Evolutionary conservation across 2,888 invertebrate genomes (phyloP).

Genomic region (Cephalotes varians): DNA sequence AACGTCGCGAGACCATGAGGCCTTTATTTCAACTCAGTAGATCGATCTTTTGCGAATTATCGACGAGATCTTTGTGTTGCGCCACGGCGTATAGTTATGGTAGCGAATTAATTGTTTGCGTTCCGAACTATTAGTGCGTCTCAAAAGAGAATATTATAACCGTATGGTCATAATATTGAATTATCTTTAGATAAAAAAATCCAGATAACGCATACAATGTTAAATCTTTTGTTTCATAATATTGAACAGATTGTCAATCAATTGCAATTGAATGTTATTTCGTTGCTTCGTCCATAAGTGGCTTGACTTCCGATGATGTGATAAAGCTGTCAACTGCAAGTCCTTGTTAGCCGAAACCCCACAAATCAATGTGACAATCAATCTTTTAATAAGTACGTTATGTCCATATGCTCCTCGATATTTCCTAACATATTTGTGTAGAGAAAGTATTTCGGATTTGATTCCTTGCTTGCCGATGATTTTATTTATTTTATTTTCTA

Average conservation of each 20-base stretch:
- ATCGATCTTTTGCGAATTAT: slow-evolving; percentile 33
- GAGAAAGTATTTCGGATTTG: not conserved
- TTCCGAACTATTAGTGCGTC: not conserved
- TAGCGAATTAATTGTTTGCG: slow-evolving; percentile 22
- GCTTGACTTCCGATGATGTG: slow-evolving; percentile 5
- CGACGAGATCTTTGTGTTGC: slow-evolving; percentile 27
- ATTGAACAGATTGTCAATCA: slow-evolving; percentile 5
- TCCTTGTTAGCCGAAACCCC: slow-evolving; percentile 31
- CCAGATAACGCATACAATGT: slow-evolving; percentile 8
- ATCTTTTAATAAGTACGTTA: slow-evolving; percentile 9
- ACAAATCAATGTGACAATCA: slow-evolving; percentile 45
- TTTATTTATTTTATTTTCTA: too few relatives aligned
- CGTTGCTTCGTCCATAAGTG: not conserved
- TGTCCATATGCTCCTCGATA: slow-evolving; percentile 28
- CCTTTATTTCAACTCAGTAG: slow-evolving; percentile 42
- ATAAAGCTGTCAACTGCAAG: slow-evolving; percentile 36
- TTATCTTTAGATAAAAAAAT: slow-evolving; percentile 22
- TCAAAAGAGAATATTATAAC: too few relatives aligned
- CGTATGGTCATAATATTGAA: slow-evolving; percentile 6
- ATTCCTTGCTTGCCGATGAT: not conserved
- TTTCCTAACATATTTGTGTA: not conserved
- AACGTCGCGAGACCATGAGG: slow-evolving; percentile 31
- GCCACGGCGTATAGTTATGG: slow-evolving; percentile 10
- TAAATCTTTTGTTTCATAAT: not conserved
- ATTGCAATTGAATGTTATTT: not conserved